A percentile compares a stretch with the other conserved stretches of the same genome.
These are phyloP conservation scores for Rhagophthalmus giganteus DNA, from an alignment of 2,888 invertebrate genomes.

Conservation along the genomic window DNA sequence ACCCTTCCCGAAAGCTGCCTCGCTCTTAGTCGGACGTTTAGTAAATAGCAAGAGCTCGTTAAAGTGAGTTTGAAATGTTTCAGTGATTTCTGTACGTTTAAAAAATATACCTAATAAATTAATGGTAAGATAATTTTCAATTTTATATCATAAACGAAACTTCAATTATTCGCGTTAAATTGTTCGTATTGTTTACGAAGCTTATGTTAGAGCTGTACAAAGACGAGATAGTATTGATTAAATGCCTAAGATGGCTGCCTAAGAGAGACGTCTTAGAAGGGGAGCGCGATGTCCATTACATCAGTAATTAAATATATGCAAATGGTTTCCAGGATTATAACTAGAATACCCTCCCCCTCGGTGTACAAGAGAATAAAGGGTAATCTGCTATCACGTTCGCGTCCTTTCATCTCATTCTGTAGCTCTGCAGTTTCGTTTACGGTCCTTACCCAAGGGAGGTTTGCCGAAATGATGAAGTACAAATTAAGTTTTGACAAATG, in stretches of 20 bases:
- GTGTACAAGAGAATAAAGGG: slow-evolving; percentile 22
- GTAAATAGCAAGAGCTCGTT: too few species aligned
- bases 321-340: slow-evolving; percentile 42
- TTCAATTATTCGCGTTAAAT: too few species aligned
- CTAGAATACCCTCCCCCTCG: slow-evolving; percentile 32
- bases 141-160: too few species aligned
- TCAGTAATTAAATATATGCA: slow-evolving; percentile 45
- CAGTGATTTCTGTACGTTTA: too few species aligned
- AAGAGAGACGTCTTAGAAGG: slow-evolving; percentile 34
- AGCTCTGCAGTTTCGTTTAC: slow-evolving; percentile 12
- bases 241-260: slow-evolving; percentile 32
- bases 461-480: slow-evolving; percentile 18
- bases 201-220: slow-evolving; percentile 21
- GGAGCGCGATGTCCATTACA: slow-evolving; percentile 32
- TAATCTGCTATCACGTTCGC: slow-evolving; percentile 19
- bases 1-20: too few species aligned
- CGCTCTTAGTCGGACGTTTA: too few species aligned
- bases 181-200: too few species aligned
- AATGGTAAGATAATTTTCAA: too few species aligned
- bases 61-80: too few species aligned
- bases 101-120: too few species aligned
- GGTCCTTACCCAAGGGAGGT: slow-evolving; percentile 10
- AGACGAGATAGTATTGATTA: slow-evolving; percentile 28
- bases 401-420: slow-evolving; percentile 17
- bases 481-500: slow-evolving; percentile 32